Evolutionary conservation across 92 coral and sea anemone genomes (phyloP), one percentile per base, ranked within the genome.

Genomic region (Pocillopora grandis): DNA sequence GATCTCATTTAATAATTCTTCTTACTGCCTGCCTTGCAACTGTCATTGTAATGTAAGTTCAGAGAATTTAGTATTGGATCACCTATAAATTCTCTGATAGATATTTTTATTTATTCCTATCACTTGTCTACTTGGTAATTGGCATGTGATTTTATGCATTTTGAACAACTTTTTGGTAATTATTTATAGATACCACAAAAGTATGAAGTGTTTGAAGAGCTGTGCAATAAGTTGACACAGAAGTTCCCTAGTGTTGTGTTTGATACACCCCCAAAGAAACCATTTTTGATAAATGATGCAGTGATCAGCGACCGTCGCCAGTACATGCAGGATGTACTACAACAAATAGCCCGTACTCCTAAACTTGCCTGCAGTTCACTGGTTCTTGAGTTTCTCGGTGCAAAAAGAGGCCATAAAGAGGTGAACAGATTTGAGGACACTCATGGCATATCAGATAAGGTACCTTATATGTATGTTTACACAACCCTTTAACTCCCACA

Each of bases 161-260:
- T 3, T 3, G 8, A 0, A 42, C 4, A 42, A 42, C 52, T 3
- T 42, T 7, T 23, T 19, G 9, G 0, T 23, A 55, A 58, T 14
- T 37, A 42, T 81, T 66, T 69, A 33, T 49, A 96, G 99, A 92
- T 94, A 36, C 98, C 95, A 62, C 94, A 96, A 42, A 96, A 91
- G 77, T 96, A 86, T 88, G 91, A 94, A 76, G 84, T 77, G 5
- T 95, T 96, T 89, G 99, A 96, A 86, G 99, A 96, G 13, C 88
- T 96, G 17, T 93, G 93, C 70, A 86, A 86, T 49, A 96, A 94
- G 84, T 88, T 96, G 9, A 66, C 86, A 19, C 90, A 91, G 84
- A 96, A 92, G 80, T 96, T 92, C 59, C 98, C 99, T 9, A 96
- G 98, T 85, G 99, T 96, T 1, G 84, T 92, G 55, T 92, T 96